Percentiles rank a stretch among this genome's conserved stretches.
These are phyloP conservation scores for Nothobranchius kuhntae DNA, from an alignment of 2,113 vertebrate genomes.

Conservation along the genomic window DNA sequence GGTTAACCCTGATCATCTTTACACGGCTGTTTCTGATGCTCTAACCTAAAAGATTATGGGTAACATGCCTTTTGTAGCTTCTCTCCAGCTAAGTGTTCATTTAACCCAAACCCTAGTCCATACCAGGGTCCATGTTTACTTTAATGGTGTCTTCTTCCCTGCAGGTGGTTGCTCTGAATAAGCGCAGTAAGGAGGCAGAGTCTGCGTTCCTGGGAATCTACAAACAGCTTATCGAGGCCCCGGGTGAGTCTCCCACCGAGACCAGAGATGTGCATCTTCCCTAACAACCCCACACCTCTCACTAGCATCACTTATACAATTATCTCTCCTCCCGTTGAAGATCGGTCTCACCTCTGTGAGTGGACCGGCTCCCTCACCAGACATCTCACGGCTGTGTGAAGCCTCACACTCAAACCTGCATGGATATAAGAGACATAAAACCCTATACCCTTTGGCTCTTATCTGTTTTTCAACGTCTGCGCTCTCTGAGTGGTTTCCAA, in stretches of 20 bases:
- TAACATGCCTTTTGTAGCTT: too few relatives aligned
- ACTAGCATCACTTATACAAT: conserved; percentile 29
- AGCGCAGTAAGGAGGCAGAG: conserved; percentile 96
- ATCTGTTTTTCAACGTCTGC: conserved; percentile 72
- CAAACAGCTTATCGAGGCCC: conserved; percentile 93
- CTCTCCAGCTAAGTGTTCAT: too few relatives aligned
- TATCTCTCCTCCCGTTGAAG: conserved; percentile 20
- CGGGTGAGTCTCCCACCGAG: conserved; percentile 87
- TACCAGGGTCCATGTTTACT: conserved; percentile 25
- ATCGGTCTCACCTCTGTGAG: conserved; percentile 10
- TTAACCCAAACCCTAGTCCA: background rate
- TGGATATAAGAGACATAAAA: conserved; percentile 55
- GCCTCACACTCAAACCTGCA: conserved; percentile 13
- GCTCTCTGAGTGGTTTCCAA: conserved; percentile 69
- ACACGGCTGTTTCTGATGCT: background rate
- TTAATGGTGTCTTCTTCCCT: conserved; percentile 61
- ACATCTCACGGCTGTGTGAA: conserved; percentile 22
- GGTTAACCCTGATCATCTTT: too few relatives aligned
- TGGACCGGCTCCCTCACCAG: background rate
- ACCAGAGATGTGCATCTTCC: conserved; percentile 42
- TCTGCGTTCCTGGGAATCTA: conserved; percentile 95
- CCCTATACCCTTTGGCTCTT: conserved; percentile 63
- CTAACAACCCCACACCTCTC: conserved; percentile 27
- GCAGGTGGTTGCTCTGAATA: conserved; percentile 96
- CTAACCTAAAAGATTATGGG: background rate